A percentile compares a stretch with the other conserved stretches of the same genome.
phyloP scores from a whole-genome alignment of 2,113 vertebrate genomes.

The Benitochromis conjunctus region DNA sequence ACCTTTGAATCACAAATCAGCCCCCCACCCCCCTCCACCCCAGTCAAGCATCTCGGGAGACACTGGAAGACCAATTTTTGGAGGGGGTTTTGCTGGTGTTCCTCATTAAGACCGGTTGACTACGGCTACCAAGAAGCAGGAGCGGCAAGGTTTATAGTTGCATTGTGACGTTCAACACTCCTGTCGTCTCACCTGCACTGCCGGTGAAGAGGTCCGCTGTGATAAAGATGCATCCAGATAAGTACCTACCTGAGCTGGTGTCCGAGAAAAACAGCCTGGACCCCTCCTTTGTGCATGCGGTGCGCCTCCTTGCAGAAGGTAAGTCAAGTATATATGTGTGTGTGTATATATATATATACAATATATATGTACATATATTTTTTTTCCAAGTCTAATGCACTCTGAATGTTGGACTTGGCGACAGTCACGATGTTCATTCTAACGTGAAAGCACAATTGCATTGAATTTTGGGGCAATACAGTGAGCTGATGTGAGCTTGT shows the following conservation, averaged over 20 bases:
- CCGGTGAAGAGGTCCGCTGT: constrained; percentile 49
- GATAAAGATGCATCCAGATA: constrained; percentile 85
- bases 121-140: constrained; percentile 1
- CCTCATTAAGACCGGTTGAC: background rate
- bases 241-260: constrained; percentile 90
- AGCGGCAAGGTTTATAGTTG: constrained; percentile 20
- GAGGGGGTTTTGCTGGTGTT: background rate
- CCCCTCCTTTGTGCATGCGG: constrained; percentile 87
- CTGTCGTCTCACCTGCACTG: constrained; percentile 63
- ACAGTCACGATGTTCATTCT: background rate
- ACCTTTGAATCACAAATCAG: constrained; percentile 61
- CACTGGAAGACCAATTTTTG: background rate
- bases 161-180: constrained; percentile 49
- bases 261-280: constrained; percentile 91
- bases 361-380: background rate
- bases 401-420: background rate
- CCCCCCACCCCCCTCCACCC: background rate
- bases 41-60: constrained; percentile 14
- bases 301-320: constrained; percentile 91
- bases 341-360: background rate
- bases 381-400: background rate
- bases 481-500: background rate
- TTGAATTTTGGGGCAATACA: background rate
- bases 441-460: background rate
- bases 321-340: constrained; percentile 48